A percentile compares a stretch with the other conserved stretches of the same genome.
These are phyloP conservation scores for Drosophila bocqueti DNA, from an alignment of 1,140 invertebrate genomes.

Conservation along the genomic window DNA sequence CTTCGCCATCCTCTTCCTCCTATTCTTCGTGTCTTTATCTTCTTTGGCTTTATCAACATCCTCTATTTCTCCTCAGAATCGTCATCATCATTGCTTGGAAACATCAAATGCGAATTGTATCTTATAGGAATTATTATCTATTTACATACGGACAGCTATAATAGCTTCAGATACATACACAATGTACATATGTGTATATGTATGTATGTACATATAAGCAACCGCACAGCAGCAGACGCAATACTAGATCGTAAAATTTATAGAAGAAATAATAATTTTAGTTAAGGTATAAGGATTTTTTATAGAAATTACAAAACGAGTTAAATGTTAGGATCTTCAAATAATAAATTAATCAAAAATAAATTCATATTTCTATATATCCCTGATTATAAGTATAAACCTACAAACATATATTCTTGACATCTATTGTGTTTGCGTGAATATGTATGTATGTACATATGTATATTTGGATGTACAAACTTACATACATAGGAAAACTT, in stretches of 20 bases:
- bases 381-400: neutral
- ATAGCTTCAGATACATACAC: constrained; percentile 21
- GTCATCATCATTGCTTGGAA: neutral
- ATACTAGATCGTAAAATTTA: neutral
- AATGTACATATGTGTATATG: neutral
- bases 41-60: constrained; percentile 6
- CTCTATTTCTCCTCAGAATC: constrained; percentile 1
- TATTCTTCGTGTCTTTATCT: constrained; percentile 1
- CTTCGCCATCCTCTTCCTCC: neutral
- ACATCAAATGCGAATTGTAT: constrained; percentile 36
- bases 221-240: neutral
- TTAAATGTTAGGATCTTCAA: neutral
- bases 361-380: neutral
- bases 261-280: neutral
- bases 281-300: too few relatives aligned
- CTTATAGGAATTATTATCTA: constrained; percentile 44
- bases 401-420: neutral
- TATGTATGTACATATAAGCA: neutral
- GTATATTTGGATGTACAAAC: neutral
- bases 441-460: neutral
- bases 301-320: neutral
- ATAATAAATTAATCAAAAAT: neutral
- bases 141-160: constrained; percentile 16
- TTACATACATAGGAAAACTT: constrained; percentile 25
- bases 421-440: constrained; percentile 14